Evolutionary conservation across 1,140 invertebrate genomes (phyloP), one percentile per base, ranked within the genome.

Genomic region (Drosophila tani): DNA sequence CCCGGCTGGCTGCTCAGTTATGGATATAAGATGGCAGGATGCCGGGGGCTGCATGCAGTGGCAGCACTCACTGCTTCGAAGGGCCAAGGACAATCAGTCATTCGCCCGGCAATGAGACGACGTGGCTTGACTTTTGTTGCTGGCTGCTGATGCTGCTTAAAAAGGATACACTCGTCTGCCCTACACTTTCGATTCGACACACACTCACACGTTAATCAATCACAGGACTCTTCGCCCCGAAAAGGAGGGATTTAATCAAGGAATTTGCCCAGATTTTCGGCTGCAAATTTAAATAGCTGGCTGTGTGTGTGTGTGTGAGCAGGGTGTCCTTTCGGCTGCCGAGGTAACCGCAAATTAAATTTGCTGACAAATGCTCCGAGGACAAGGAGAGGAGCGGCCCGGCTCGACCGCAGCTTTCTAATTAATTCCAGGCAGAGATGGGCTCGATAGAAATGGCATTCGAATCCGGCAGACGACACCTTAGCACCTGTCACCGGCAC

Each of bases 301-400:
- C 43, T 32, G 27, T 27, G 15, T 35, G 27, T n/a, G 38, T 62
- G 19, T 24, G 21, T 24, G 21, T 24, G 21, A 8, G 29, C 24
- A 4, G 43, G 45, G 15, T 24, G 43, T 56, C 53, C 57, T 56
- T 17, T 50, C 40, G 35, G 15, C 60, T 51, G 17, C 47, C 55
- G 50, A 67, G 49, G 69, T 38, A 75, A 75, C 85, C 85, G 74
- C 85, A 88, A 84, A 90, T 81, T 90, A 81, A 88, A 90, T 87
- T 81, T 87, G 58, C 64, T 90, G 66, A 47, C 73, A 73, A 88
- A 74, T 83, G 64, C 67, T 79, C 35, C 29, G 15, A 50, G 66
- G 46, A 47, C 55, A 65, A 50, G 74, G 57, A 47, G 66, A 53
- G 15, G 49, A 35, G 21, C 21, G 21, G 15, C 41, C 59, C 46